Evolutionary conservation across 2,888 invertebrate genomes (phyloP), one percentile per base, ranked within the genome.

Genomic region (Philereme vetulata): DNA sequence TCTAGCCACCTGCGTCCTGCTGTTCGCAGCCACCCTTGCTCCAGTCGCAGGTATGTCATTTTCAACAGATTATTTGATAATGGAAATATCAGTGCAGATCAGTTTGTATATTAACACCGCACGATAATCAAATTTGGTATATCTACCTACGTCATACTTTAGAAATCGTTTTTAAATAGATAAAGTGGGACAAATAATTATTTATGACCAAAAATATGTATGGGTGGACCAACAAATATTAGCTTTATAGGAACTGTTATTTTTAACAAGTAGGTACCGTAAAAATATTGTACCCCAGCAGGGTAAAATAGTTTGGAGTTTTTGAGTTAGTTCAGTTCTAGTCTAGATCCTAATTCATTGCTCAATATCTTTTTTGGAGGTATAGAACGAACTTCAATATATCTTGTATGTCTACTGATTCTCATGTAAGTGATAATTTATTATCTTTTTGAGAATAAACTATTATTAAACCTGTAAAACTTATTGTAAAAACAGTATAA

Each of bases 31-130:
- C 75, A 90, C 89, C 77, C 77, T 90, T 63, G 85, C 87, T 75
- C 93, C 93, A 64, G 88, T 88, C 55, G 86, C 93, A 92, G 94
- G 94, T 94, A 90, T 75, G 93, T 92, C 38, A 47, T 36, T 51
- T 51, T 36, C 8, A 6, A 8, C 7, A 38, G 6, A 38, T 38
- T 42, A 40, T 57, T 51, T 32, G 6, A 21, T 47, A 42, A 50
- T 40, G 10, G 4, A 56, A 56, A 42, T 45, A 48, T n/a, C 0
- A 38, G 46, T 50, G 35, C 9, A 10, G 7, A 11, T 5, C 32
- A 35, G 51, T 49, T 58, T 58, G n/a, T 54, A 10, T 44, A 4
- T 46, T 43, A 21, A 36, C 46, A 34, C 4, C 21, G n/a, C n/a
- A 42, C 10, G 40, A 51, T 43, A 4, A 46, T 51, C 46, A 6